These are phyloP conservation scores for Actenoides hombroni DNA, from an alignment of 2,113 vertebrate genomes.

Conservation along the genomic window DNA sequence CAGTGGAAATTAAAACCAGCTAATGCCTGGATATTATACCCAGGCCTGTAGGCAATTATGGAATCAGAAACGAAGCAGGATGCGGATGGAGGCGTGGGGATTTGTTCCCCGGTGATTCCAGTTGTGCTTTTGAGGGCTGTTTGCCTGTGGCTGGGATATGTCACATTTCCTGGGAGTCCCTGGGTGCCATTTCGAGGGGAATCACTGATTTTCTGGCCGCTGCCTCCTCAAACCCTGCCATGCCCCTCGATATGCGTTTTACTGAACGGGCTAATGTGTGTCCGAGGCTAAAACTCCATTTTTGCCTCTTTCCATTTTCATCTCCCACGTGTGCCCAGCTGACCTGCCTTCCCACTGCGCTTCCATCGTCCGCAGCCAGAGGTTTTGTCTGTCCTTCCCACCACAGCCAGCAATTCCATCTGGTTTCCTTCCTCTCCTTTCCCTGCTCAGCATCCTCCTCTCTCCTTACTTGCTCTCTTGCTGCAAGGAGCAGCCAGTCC, in stretches of 20 bases:
- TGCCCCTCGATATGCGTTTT: fast-evolving
- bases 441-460: not conserved
- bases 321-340: not conserved
- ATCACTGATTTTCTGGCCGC: not conserved
- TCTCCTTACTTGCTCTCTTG: not conserved
- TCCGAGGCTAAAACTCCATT: not conserved
- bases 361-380: not conserved
- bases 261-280: fast-evolving
- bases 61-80: not conserved
- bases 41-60: not conserved
- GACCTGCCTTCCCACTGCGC: not conserved
- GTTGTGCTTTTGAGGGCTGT: not conserved
- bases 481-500: not conserved
- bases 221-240: fast-evolving
- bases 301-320: not conserved
- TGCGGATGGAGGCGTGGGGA: not conserved
- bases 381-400: not conserved
- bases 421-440: not conserved
- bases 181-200: not conserved
- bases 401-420: not conserved
- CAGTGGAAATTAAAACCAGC: not conserved
- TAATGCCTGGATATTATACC: not conserved
- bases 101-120: fast-evolving
- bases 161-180: not conserved
- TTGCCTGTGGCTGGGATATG: fast-evolving